Percentiles rank a stretch among this genome's conserved stretches.
Conservation (phyloP, 2,888 invertebrate genomes). For the Cheilosia vulpina region DNA sequence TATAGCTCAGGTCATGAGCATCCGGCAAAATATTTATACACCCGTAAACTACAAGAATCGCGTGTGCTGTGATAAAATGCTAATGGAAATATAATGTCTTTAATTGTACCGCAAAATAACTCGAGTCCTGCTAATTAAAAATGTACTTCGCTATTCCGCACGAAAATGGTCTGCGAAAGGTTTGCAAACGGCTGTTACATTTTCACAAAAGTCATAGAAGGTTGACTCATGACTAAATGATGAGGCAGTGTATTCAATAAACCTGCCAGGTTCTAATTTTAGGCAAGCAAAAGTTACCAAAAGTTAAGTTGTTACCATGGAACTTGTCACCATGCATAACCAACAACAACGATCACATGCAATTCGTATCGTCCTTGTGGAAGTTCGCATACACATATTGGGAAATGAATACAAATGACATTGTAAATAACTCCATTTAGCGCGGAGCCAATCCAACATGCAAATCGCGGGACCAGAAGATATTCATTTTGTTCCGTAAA, state of each 20-base stretch:
- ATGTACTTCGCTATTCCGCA: not conserved
- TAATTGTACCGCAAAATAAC: not conserved
- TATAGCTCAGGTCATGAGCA: no score
- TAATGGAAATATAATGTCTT: slow-evolving; percentile 9
- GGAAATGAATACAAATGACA: slow-evolving; percentile 56
- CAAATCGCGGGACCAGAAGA: slow-evolving; percentile 37
- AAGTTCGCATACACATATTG: not conserved
- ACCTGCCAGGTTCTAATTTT: not conserved
- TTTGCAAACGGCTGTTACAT: no score
- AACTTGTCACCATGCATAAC: slow-evolving; percentile 19
- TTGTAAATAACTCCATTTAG: slow-evolving; percentile 60
- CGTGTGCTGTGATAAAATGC: not conserved
- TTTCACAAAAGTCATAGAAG: no score
- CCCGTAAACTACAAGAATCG: not conserved
- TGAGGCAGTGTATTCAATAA: no score
- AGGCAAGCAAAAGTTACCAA: slow-evolving; percentile 28
- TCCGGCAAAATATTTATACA: no score
- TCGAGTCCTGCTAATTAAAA: not conserved
- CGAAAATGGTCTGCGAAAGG: not conserved
- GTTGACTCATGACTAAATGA: no score
- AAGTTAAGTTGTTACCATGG: slow-evolving; percentile 39
- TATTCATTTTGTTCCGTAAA: slow-evolving; percentile 9
- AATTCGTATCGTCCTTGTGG: slow-evolving; percentile 12
- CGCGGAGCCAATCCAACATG: slow-evolving; percentile 50
- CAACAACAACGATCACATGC: not conserved